phyloP scores from a whole-genome alignment of 1,140 invertebrate genomes.

The Paracyclopina nana region DNA sequence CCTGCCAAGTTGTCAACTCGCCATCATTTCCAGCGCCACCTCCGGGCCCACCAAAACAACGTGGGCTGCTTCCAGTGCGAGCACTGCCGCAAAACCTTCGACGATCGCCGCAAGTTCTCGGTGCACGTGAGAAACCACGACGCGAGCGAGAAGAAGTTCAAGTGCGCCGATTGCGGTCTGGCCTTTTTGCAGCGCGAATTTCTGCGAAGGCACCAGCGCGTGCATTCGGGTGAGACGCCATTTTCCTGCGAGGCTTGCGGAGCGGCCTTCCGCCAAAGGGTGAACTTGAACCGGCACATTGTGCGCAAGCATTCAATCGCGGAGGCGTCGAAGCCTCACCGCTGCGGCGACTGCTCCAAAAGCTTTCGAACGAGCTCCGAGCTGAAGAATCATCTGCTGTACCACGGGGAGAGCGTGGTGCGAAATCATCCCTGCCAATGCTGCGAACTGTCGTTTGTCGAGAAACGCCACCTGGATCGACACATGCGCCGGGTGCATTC shows the following conservation, averaged over 20 bases:
- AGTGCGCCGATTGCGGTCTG: background rate
- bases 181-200: background rate
- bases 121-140: background rate
- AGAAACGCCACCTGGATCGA: conserved; percentile 2
- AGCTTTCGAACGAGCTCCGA: background rate
- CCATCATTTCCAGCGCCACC: background rate
- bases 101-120: background rate
- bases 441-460: background rate
- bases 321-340: background rate
- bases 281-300: conserved; percentile 5
- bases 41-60: background rate
- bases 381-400: conserved; percentile 2
- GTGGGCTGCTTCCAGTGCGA: conserved; percentile 1
- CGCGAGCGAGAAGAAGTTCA: conserved; percentile 3
- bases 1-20: background rate
- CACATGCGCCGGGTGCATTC: background rate
- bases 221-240: background rate
- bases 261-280: background rate
- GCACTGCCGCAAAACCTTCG: background rate
- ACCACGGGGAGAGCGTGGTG: background rate
- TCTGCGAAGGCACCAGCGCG: background rate
- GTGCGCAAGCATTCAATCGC: background rate
- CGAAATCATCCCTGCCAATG: background rate
- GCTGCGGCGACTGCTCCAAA: background rate
- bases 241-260: background rate